These are phyloP conservation scores for Zaprionus inermis DNA, from an alignment of 1,140 invertebrate species.

Conservation along the genomic window DNA sequence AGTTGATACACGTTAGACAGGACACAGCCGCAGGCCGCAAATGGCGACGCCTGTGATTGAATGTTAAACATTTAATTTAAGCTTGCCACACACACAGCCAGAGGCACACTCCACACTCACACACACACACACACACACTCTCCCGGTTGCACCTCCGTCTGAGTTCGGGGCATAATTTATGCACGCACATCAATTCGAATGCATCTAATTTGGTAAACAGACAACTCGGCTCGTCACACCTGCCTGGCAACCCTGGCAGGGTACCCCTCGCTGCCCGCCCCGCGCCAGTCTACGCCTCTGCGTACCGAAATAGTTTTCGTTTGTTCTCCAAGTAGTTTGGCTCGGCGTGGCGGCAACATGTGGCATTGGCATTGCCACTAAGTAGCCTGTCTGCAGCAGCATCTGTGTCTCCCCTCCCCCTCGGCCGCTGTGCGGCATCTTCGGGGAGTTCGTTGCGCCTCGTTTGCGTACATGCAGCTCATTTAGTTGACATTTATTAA, in stretches of 20 bases:
- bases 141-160: conserved; percentile 14
- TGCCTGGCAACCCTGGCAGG: conserved; percentile 30
- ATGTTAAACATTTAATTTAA: conserved; percentile 83
- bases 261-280: background rate
- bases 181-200: conserved; percentile 81
- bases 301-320: conserved; percentile 75
- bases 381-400: conserved; percentile 67
- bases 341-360: conserved; percentile 62
- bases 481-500: conserved; percentile 83
- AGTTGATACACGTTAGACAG: conserved; percentile 14
- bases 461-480: conserved; percentile 72
- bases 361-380: conserved; percentile 76
- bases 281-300: background rate
- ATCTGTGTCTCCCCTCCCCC: conserved; percentile 33
- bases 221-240: conserved; percentile 50
- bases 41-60: conserved; percentile 66
- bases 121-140: background rate
- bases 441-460: conserved; percentile 45
- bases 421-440: conserved; percentile 2
- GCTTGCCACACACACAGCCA: conserved; percentile 57
- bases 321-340: conserved; percentile 60
- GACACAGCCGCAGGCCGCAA: conserved; percentile 44
- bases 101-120: conserved; percentile 7
- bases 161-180: conserved; percentile 70
- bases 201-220: conserved; percentile 81